Conservation (phyloP, 2,888 invertebrate genomes). For the Aspidiotus destructor region DNA sequence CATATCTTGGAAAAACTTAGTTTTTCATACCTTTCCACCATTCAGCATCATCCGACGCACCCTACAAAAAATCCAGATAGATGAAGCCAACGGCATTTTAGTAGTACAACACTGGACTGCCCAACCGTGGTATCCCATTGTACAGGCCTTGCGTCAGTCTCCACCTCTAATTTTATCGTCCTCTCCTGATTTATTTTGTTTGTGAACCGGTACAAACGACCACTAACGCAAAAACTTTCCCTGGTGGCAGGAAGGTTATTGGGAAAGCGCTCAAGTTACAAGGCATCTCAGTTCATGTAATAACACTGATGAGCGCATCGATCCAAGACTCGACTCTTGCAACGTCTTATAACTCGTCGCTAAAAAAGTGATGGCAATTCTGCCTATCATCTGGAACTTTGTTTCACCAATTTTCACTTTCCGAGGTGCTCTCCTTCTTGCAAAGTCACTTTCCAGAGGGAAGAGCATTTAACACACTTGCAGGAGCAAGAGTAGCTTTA, state of each 20-base stretch:
- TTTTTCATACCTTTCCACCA: neutral
- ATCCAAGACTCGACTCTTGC: conserved; percentile 2
- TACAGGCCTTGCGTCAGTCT: too few species aligned
- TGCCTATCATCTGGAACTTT: too few species aligned
- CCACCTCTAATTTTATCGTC: too few species aligned
- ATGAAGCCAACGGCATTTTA: too few species aligned
- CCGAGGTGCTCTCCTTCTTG: neutral
- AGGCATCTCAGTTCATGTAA: neutral
- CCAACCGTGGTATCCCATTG: conserved; percentile 2
- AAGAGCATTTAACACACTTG: neutral
- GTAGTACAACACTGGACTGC: neutral
- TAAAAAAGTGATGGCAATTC: too few species aligned
- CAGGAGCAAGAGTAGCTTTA: neutral
- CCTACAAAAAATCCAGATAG: too few species aligned
- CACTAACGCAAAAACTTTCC: too few species aligned
- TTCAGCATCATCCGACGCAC: neutral
- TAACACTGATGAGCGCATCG: neutral
- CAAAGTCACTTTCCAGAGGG: neutral
- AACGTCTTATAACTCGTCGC: too few species aligned
- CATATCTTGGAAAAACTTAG: neutral
- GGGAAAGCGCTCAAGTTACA: neutral
- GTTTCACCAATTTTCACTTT: neutral
- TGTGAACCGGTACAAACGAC: too few species aligned
- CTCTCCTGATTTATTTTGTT: too few species aligned
- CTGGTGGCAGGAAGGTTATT: too few species aligned